Conservation (phyloP, 2,888 invertebrate genomes). For the Lacanobia wlatinum region DNA sequence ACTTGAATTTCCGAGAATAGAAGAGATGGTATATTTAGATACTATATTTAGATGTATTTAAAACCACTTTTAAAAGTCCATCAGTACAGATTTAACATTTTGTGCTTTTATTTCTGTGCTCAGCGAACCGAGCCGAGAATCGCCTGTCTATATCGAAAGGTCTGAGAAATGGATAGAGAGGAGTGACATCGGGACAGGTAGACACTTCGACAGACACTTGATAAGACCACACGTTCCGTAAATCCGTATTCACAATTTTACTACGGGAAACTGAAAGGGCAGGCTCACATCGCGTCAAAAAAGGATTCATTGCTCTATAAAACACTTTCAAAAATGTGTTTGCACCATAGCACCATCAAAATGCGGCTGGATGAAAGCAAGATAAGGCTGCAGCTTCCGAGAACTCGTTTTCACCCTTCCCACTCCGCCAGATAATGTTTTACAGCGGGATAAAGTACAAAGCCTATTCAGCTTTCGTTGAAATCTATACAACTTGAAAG, state of each 20-base stretch:
- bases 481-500: constrained; percentile 34
- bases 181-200: constrained; percentile 24
- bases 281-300: constrained; percentile 16
- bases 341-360: constrained; percentile 23
- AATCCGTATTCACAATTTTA: constrained; percentile 25
- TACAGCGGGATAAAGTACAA: constrained; percentile 20
- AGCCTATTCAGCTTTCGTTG: constrained; percentile 29
- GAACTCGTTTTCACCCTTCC: constrained; percentile 24
- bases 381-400: constrained; percentile 49
- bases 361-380: constrained; percentile 25
- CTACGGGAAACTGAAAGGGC: constrained; percentile 13
- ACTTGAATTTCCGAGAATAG: too few species aligned
- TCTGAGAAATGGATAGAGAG: constrained; percentile 26
- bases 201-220: constrained; percentile 34
- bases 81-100: constrained; percentile 9
- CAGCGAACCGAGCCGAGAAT: constrained; percentile 24
- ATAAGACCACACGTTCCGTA: constrained; percentile 28
- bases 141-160: constrained; percentile 14
- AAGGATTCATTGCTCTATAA: constrained; percentile 22
- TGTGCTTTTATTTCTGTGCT: constrained; percentile 32
- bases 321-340: constrained; percentile 16
- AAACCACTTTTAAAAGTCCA: constrained; percentile 15
- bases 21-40: too few species aligned
- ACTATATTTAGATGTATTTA: background rate
- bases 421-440: constrained; percentile 38